phyloP scores from a whole-genome alignment of 2,113 vertebrate genomes.

The Bubalus kerabau region DNA sequence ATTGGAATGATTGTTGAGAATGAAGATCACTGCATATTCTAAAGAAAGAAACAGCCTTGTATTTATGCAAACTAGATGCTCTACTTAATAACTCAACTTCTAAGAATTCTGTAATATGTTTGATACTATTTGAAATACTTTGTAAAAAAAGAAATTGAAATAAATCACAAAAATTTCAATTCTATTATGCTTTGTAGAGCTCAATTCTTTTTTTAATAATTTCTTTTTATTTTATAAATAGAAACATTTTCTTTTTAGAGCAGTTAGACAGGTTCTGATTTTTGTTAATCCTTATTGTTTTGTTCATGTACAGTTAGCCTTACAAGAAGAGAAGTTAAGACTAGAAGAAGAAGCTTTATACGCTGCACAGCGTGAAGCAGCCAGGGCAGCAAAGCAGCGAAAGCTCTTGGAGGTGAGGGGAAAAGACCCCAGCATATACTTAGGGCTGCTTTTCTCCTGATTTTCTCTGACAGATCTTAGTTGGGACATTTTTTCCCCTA shows the following conservation, averaged over 20 bases:
- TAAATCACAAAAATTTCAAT: slow-evolving; percentile 16
- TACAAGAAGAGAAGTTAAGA: slow-evolving; percentile 99
- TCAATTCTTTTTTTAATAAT: slow-evolving; percentile 65
- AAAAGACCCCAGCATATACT: slow-evolving; percentile 75
- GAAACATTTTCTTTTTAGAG: slow-evolving; percentile 72
- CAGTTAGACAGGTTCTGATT: slow-evolving; percentile 88
- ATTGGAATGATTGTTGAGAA: not conserved
- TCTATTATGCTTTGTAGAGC: slow-evolving; percentile 12
- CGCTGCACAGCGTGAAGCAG: slow-evolving; percentile 94
- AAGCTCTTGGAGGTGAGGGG: slow-evolving; percentile 98
- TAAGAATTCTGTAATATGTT: not conserved
- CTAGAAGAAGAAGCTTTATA: slow-evolving; percentile 99
- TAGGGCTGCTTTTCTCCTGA: slow-evolving; percentile 75
- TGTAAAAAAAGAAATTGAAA: slow-evolving; percentile 43
- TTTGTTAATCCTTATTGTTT: slow-evolving; percentile 90
- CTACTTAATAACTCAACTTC: not conserved
- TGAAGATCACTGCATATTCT: not conserved
- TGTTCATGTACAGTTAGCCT: slow-evolving; percentile 97
- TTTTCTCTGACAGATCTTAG: not conserved
- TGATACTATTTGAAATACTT: slow-evolving; percentile 25
- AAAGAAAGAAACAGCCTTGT: not conserved
- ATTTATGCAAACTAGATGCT: not conserved
- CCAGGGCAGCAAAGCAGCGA: slow-evolving; percentile 95
- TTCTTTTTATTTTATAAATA: slow-evolving; percentile 75
- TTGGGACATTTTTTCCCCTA: not conserved